phyloP scores from a whole-genome alignment of 2,888 invertebrate species.

The Acanthosepion pharaonis region DNA sequence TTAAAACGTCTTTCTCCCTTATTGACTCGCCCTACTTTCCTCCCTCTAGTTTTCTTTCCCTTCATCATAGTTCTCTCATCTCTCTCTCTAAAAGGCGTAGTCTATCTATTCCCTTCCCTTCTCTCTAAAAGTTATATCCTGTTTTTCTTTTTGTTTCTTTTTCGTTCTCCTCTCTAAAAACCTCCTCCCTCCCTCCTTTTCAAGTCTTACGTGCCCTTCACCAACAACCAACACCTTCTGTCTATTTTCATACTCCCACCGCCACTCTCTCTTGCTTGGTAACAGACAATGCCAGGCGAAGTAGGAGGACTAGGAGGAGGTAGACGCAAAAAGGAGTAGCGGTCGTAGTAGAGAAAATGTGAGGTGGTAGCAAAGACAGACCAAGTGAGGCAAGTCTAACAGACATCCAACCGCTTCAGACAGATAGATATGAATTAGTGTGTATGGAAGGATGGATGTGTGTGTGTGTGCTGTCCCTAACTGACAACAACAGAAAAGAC shows the following conservation, averaged over 20 bases:
- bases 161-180: not conserved
- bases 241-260: not conserved
- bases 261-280: not conserved
- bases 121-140: not conserved
- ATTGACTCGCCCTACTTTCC: not conserved
- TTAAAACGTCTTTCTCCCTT: not conserved
- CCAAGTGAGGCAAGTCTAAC: not conserved
- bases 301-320: not conserved
- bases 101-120: not conserved
- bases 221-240: not conserved
- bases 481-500: not conserved
- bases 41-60: not conserved
- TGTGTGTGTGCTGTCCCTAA: not conserved
- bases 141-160: not conserved
- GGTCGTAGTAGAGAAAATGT: conserved; percentile 46
- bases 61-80: not conserved
- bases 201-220: not conserved
- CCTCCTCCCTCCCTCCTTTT: not conserved
- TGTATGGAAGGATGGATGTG: not conserved
- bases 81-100: no score
- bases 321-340: not conserved
- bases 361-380: conserved; percentile 38
- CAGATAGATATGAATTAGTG: not conserved
- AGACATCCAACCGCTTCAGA: not conserved
- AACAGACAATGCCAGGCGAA: not conserved